Evolutionary conservation across 2,888 invertebrate species (phyloP).

Genomic region (Eudasyphora cyanicolor): DNA sequence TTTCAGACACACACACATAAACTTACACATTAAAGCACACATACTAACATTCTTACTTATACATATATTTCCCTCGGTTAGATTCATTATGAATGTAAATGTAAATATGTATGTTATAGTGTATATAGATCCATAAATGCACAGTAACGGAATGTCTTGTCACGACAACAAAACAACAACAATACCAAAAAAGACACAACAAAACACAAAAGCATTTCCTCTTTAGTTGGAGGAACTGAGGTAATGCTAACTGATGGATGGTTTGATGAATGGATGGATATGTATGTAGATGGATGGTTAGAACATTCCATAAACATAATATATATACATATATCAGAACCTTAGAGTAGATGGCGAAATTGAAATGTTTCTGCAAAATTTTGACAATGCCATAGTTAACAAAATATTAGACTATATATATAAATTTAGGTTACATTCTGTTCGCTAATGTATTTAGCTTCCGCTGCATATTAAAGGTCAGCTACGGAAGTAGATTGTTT

Average conservation of each 20-base stretch:
- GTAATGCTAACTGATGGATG: not conserved
- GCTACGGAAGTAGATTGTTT: too few species aligned
- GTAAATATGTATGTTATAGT: not conserved
- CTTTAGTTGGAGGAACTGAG: not conserved
- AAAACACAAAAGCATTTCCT: not conserved
- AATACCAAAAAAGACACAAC: not conserved
- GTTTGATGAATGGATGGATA: not conserved
- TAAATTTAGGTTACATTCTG: too few species aligned
- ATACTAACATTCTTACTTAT: not conserved
- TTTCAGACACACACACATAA: not conserved
- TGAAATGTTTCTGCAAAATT: too few species aligned
- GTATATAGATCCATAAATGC: slow-evolving; percentile 14
- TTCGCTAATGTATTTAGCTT: too few species aligned
- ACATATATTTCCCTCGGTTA: not conserved
- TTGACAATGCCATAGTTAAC: too few species aligned
- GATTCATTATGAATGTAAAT: slow-evolving; percentile 34
- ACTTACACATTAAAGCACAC: not conserved
- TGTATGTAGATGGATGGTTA: too few species aligned
- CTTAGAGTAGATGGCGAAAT: too few species aligned
- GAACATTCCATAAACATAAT: too few species aligned
- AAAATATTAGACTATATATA: too few species aligned
- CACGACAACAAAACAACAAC: not conserved
- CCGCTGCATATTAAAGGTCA: too few species aligned
- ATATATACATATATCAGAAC: too few species aligned
- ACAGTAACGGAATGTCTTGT: slow-evolving; percentile 17